Evolutionary conservation across 1,140 invertebrate genomes (phyloP), one percentile per base, ranked within the genome.

Genomic region (Ceratina australensis): DNA sequence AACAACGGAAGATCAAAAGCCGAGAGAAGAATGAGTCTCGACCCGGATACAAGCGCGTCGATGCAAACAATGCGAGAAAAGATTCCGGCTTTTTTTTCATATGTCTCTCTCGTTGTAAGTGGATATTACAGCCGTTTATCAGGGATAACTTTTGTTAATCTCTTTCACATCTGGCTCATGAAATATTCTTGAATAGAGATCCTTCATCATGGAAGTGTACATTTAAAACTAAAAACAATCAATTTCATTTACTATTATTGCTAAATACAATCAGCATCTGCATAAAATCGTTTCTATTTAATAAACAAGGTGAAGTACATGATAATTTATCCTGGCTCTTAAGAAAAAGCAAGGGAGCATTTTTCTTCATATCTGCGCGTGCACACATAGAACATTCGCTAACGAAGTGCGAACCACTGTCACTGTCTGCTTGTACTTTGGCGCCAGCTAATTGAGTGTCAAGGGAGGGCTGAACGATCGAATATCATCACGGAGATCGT

Each of bases 241-340:
- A 7, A 42, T 42, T 42, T 42, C n/a, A n/a, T n/a, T n/a, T n/a
- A n/a, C n/a, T n/a, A n/a, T n/a, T n/a, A n/a, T n/a, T n/a, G n/a
- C n/a, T n/a, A n/a, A 42, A 42, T 42, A 42, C 33, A 42, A 10
- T 7, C 2, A 42, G 33, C 33, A 42, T 42, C 5, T 10, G 33
- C 10, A 42, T 3, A 42, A 42, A 42, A 10, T 42, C 10, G 5
- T 42, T 42, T 10, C 10, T 42, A 42, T 42, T 42, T 42, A 42
- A 42, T 42, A 42, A 42, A 42, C 33, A 42, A 42, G 10, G 3
- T 42, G 33, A 42, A 42, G 3, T 7, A 10, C 7, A 42, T 8
- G 33, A 42, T 10, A 42, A 7, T 42, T 42, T 42, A 42, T 42
- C 33, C 33, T 88, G 88, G 87, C 87, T 88, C 83, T 63, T 72